A percentile compares a stretch with the other conserved stretches of the same genome.
Evolutionary conservation across 1,140 invertebrate genomes (phyloP).

Genomic region (Drosophila yakuba): DNA sequence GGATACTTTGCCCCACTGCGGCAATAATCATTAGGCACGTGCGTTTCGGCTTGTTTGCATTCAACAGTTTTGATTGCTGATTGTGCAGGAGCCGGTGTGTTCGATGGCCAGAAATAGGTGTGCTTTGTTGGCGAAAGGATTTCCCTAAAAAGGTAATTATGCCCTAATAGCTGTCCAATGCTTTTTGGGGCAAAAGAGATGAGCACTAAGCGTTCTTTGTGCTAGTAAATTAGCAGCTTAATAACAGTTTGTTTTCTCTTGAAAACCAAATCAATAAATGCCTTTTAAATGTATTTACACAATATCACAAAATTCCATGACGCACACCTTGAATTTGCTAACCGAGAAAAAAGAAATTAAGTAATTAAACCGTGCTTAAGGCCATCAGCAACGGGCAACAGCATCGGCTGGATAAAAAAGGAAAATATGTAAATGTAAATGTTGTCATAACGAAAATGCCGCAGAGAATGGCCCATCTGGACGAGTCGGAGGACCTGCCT

Average conservation of each 20-base stretch:
- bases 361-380: slow-evolving; percentile 46
- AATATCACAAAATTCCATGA: slow-evolving; percentile 8
- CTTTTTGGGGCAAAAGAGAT: too few species aligned
- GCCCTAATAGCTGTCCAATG: not conserved
- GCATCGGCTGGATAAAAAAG: slow-evolving; percentile 24
- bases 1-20: slow-evolving; percentile 40
- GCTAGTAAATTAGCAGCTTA: too few species aligned
- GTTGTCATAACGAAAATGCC: slow-evolving; percentile 53
- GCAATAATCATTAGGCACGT: slow-evolving; percentile 73
- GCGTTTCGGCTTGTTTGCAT: slow-evolving; percentile 70
- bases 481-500: slow-evolving; percentile 34
- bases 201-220: too few species aligned
- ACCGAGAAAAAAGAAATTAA: slow-evolving; percentile 37
- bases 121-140: not conserved
- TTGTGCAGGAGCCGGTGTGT: slow-evolving; percentile 19
- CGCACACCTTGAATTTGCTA: slow-evolving; percentile 21
- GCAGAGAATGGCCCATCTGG: slow-evolving; percentile 51
- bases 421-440: slow-evolving; percentile 53
- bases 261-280: slow-evolving; percentile 4
- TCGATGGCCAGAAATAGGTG: slow-evolving; percentile 1
- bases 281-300: slow-evolving; percentile 20
- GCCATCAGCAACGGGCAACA: slow-evolving; percentile 10
- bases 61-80: slow-evolving; percentile 70
- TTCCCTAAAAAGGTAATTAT: not conserved
- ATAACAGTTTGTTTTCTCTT: not conserved